Base-by-base conservation (phyloP, 2,888 invertebrate genomes). In the Mesopsocus fuscifrons region DNA sequence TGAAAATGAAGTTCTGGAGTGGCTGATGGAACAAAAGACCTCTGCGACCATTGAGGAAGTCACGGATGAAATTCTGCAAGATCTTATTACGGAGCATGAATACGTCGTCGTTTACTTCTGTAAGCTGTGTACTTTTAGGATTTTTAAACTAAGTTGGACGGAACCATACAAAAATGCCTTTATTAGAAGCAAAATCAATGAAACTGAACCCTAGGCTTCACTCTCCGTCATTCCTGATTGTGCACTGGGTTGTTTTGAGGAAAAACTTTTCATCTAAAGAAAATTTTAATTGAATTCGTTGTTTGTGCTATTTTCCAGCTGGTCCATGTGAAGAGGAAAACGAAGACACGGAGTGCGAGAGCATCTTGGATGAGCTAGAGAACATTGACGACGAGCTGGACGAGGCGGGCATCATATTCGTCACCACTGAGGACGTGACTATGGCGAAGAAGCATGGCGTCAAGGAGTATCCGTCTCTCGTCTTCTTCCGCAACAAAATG, bases 21-120 rank as follows among this genome's bases (percentile, higher is more conserved):
- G 89, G 89, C 62, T 84, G 2, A 70, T 88, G 49, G 74, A 85
- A 51, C 88, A 89, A 56, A 87, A 89, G 61, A 78, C 77, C 55
- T 77, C 80, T 1, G 88, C 88, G 6, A 91, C 89, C 3, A 91
- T 91, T 53, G 91, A 91, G 64, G 89, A 89, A 65, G 87, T 91
- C 32, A 88, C 88, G 3, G 89, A 89, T 59, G 88, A 89, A 65
- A 88, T 91, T 53, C 63, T 91, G 20, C 69, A 71, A 47, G 80
- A 81, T 54, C 68, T 91, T 20, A 84, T 91, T 52, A 81, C 82
- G 49, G 84, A 88, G 55, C 84, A 87, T 55, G 87, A 88, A 68
- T 89, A 89, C 58, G 88, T 91, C 33, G 85, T 87, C n/a, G 88
- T 85, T 3, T 88, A 85, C 59, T 91, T 89, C 65, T 87, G 87